Evolutionary conservation across 2,113 vertebrate species (phyloP), one percentile per base, ranked within the genome.

Genomic region (Saccopteryx leptura): DNA sequence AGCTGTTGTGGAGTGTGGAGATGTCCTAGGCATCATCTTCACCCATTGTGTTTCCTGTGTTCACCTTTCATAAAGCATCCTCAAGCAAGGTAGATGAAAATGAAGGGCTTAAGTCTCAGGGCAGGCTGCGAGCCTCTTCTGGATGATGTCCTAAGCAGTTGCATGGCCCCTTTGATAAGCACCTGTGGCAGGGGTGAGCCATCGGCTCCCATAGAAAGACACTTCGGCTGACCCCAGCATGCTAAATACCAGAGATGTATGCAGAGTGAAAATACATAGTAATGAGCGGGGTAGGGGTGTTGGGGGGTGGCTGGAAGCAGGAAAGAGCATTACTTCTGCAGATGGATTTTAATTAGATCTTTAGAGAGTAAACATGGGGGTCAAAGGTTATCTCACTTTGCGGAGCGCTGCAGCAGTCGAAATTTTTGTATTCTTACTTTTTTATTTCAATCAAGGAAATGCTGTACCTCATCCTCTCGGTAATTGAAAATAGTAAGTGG

Each of bases 331-430:
- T 74, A 12, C 86, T 97, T 97, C 96, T 89, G 94, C 96, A 97
- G 96, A 90, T 95, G 88, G 88, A 97, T 87, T 52, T 68, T 96
- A 90, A 98, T 98, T 97, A 93, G 60, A 97, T 98, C 97, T 98
- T 95, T 66, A 93, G 94, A 92, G 95, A 94, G 54, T 81, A 95
- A 97, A 96, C 74, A 23, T 89, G 84, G 93, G n/a, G 95, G 74
- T 95, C 91, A 95, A 58, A 52, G 91, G 94, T 91, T 94, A 96
- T 96, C 95, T 65, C 61, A 50, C 92, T 96, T 72, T n/a, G 24
- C 54, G 0, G 3, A 89, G 58, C 54, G 24, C 26, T 46, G 26
- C 24, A 90, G 15, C 93, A 12, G 19, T 68, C 65, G 85, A 95
- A 71, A 48, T 87, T 68, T 81, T 91, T 88, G 26, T 76, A 13